Conservation (phyloP, 2,888 invertebrate genomes). For the Cataglyphis albicans region DNA sequence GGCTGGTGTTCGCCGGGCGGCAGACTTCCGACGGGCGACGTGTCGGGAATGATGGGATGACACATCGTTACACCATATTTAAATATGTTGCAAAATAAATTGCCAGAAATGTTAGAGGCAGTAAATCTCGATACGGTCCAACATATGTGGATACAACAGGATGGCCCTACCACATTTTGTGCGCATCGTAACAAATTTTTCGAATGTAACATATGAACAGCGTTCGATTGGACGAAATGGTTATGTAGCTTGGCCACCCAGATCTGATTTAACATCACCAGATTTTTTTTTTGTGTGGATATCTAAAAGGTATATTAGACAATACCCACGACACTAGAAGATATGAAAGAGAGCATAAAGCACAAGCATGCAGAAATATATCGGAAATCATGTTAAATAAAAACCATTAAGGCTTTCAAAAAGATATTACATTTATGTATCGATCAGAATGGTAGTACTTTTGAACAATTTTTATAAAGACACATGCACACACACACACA, state of each 20-base stretch:
- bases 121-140: neutral
- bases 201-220: neutral
- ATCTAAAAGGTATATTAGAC: neutral
- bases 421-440: neutral
- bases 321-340: neutral
- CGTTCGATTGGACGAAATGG: neutral
- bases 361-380: neutral
- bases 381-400: neutral
- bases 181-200: neutral
- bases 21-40: too few species aligned
- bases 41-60: too few species aligned
- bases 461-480: neutral
- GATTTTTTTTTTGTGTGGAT: too few species aligned
- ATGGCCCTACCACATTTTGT: neutral
- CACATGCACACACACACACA: too few species aligned
- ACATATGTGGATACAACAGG: neutral
- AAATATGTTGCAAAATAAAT: neutral
- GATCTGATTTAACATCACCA: too few species aligned
- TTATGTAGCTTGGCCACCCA: neutral
- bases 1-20: too few species aligned
- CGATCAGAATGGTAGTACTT: neutral
- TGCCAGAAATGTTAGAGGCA: neutral
- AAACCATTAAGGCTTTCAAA: neutral
- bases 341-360: neutral
- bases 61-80: neutral